Percentiles rank a stretch among this genome's conserved stretches.
These are phyloP conservation scores for Poecilia wingei DNA, from an alignment of 2,797 vertebrate species.

Conservation along the genomic window DNA sequence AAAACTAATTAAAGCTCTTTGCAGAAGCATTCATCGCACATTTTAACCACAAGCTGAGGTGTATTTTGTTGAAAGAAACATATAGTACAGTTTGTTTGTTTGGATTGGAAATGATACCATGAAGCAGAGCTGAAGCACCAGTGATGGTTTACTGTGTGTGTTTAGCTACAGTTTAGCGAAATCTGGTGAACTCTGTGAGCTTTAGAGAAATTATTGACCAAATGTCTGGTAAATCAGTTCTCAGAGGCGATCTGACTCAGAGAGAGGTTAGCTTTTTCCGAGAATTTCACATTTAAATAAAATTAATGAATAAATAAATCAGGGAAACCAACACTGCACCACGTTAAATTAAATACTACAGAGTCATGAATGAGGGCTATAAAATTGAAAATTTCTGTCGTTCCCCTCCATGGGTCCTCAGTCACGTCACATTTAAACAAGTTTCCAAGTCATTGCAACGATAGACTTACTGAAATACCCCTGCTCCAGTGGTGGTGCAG, in stretches of 20 bases:
- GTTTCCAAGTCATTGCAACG: not conserved
- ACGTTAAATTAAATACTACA: not conserved
- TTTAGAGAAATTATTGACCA: not conserved
- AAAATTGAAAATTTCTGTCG: not conserved
- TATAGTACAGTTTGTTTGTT: not conserved
- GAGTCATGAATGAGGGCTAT: not conserved
- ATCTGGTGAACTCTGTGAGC: not conserved
- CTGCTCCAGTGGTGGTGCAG: not conserved
- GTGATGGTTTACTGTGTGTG: not conserved
- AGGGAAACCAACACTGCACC: not conserved
- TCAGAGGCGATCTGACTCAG: not conserved
- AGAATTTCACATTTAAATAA: not conserved
- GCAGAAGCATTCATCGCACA: not conserved
- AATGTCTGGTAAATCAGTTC: not conserved
- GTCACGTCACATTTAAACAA: not conserved
- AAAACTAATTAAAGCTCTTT: not conserved
- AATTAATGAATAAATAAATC: not conserved
- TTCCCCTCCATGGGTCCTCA: not conserved
- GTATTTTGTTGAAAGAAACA: not conserved
- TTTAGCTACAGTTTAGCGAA: not conserved
- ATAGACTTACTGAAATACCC: not conserved
- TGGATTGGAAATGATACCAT: not conserved
- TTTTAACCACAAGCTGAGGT: not conserved
- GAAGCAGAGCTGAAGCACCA: not conserved
- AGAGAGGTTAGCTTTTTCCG: not conserved